Percentiles rank a stretch among this genome's conserved stretches.
Conservation (phyloP, 2,113 vertebrate species). For the Ahaetulla prasina region DNA sequence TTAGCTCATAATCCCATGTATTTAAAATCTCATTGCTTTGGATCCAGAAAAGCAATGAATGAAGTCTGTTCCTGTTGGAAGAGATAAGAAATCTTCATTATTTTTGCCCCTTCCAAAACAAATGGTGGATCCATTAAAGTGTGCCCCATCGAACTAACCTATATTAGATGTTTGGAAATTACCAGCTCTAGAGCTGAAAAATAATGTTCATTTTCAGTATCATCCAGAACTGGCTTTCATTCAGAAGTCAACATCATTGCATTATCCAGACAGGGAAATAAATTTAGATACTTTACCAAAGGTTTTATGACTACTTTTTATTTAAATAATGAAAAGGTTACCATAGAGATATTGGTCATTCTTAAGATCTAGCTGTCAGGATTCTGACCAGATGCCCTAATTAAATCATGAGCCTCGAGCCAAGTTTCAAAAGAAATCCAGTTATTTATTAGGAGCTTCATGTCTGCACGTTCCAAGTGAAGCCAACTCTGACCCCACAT, state of each 20-base stretch:
- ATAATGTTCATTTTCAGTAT: not conserved
- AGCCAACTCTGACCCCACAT: no score
- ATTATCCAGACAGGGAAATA: not conserved
- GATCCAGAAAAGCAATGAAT: not conserved
- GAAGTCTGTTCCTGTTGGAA: not conserved
- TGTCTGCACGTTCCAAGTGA: no score
- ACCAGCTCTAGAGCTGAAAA: not conserved
- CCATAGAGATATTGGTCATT: not conserved
- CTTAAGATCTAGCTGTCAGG: no score
- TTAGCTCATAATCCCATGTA: not conserved
- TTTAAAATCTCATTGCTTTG: not conserved
- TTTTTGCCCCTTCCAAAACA: not conserved
- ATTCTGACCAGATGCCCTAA: no score
- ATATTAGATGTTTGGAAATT: not conserved
- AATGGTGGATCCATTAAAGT: not conserved
- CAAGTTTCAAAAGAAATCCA: no score
- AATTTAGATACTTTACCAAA: not conserved
- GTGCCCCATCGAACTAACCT: not conserved
- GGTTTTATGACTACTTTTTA: not conserved
- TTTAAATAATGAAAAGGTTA: not conserved
- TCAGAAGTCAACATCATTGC: not conserved
- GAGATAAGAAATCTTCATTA: not conserved
- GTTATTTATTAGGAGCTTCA: no score
- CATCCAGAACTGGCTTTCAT: not conserved
- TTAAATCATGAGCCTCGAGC: no score